These are phyloP conservation scores for Porites lutea DNA, from an alignment of 64 coral and sea anemone species.

Conservation along the genomic window DNA sequence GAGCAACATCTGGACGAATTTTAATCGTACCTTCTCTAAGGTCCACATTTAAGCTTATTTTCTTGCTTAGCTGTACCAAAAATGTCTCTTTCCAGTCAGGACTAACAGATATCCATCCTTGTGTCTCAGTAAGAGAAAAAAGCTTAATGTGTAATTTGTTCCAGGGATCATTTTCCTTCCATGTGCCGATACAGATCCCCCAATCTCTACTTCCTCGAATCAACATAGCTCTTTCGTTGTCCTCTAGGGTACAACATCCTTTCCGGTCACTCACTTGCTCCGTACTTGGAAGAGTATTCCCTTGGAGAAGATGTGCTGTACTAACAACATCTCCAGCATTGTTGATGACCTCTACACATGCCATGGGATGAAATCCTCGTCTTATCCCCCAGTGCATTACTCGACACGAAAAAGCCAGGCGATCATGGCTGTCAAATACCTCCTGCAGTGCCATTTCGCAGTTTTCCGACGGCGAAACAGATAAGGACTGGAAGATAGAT, in stretches of 20 bases:
- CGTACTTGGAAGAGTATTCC: conserved; percentile 17
- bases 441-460: conserved; percentile 32
- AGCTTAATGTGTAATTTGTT: conserved; percentile 10
- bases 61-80: conserved; percentile 10
- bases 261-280: background rate
- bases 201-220: conserved; percentile 63
- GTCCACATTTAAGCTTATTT: conserved; percentile 23
- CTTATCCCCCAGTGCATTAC: conserved; percentile 25
- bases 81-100: background rate
- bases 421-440: conserved; percentile 5
- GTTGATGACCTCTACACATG: conserved; percentile 48
- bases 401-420: conserved; percentile 21
- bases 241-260: conserved; percentile 39
- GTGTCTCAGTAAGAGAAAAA: conserved; percentile 29
- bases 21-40: conserved; percentile 28
- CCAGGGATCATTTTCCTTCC: background rate
- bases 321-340: conserved; percentile 36
- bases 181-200: conserved; percentile 64
- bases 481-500: conserved; percentile 19
- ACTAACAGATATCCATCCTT: background rate
- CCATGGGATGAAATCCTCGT: background rate
- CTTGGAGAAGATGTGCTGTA: conserved; percentile 47
- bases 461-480: conserved; percentile 5
- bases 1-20: conserved; percentile 8
- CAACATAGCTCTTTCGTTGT: conserved; percentile 47